These are phyloP conservation scores for Scomber scombrus DNA, from an alignment of 2,113 vertebrate species.

Conservation along the genomic window DNA sequence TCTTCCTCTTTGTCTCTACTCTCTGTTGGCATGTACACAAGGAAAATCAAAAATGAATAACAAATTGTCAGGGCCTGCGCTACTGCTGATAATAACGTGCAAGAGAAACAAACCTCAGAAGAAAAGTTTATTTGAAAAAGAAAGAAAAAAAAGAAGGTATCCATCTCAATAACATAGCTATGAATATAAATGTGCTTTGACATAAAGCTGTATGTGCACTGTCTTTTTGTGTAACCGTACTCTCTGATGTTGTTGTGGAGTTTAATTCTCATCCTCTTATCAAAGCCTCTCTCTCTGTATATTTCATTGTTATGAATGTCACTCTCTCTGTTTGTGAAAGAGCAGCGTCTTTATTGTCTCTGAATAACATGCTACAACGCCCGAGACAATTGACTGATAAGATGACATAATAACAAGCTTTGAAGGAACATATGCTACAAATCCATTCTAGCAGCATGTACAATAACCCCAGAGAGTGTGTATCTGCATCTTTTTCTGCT, in stretches of 20 bases:
- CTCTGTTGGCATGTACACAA: conserved; percentile 28
- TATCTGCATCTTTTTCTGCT: not conserved
- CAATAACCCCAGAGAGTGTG: not conserved
- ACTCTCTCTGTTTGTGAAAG: conserved; percentile 22
- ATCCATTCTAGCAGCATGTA: not conserved
- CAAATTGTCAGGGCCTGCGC: conserved; percentile 43
- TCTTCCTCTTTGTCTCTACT: conserved; percentile 43
- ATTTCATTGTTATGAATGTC: conserved; percentile 18
- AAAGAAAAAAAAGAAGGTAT: not conserved
- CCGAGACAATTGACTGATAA: conserved; percentile 18
- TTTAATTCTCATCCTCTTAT: conserved; percentile 34
- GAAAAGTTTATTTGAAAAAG: conserved; percentile 54
- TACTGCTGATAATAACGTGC: conserved; percentile 56
- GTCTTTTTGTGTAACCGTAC: conserved; percentile 27
- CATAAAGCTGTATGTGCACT: conserved; percentile 16
- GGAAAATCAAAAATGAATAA: conserved; percentile 54
- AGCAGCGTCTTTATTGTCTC: conserved; percentile 4
- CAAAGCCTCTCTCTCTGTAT: conserved; percentile 14
- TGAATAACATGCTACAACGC: not conserved
- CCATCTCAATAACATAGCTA: conserved; percentile 20
- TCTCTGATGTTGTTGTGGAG: conserved; percentile 31
- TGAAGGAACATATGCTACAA: not conserved
- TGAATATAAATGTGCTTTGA: conserved; percentile 46
- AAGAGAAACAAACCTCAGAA: conserved; percentile 10
- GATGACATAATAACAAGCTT: conserved; percentile 22